Percentiles rank a stretch among this genome's conserved stretches.
Evolutionary conservation across 2,888 invertebrate genomes (phyloP).

Genomic region (Athalia rosae): DNA sequence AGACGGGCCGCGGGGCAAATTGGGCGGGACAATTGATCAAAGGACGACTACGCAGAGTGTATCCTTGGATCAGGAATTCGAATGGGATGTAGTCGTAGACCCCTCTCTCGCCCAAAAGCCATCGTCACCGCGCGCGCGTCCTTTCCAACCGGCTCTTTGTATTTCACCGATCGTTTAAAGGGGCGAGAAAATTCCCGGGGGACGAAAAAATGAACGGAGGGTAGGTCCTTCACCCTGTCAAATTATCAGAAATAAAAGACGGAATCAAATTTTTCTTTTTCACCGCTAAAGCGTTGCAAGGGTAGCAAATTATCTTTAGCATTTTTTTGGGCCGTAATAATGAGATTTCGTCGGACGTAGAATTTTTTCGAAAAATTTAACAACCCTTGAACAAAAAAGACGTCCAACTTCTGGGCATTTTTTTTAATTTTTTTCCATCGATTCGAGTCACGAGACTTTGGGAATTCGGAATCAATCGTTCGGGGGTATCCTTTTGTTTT

Average conservation of each 20-base stretch:
- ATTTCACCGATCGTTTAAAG: constrained; percentile 28
- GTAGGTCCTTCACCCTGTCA: too few relatives aligned
- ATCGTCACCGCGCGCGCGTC: not conserved
- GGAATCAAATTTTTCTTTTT: not conserved
- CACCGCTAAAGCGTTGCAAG: too few relatives aligned
- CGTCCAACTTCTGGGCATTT: too few relatives aligned
- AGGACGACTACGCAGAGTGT: constrained; percentile 7
- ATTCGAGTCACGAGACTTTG: not conserved
- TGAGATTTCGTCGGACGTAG: too few relatives aligned
- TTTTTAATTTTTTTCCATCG: too few relatives aligned
- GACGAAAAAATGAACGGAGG: not conserved
- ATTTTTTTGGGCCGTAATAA: too few relatives aligned
- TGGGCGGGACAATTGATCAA: constrained; percentile 35
- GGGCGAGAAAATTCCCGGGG: constrained; percentile 3
- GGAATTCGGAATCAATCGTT: too few relatives aligned
- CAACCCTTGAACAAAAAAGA: too few relatives aligned
- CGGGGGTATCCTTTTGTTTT: too few relatives aligned
- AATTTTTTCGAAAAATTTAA: too few relatives aligned
- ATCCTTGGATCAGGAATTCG: constrained; percentile 29
- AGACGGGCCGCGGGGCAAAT: not conserved
- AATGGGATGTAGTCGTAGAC: not conserved
- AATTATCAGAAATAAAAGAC: not conserved
- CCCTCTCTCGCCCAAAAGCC: not conserved
- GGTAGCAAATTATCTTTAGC: too few relatives aligned
- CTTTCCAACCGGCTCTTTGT: constrained; percentile 8